These are phyloP conservation scores for Trichomycterus rosablanca DNA, from an alignment of 2,113 vertebrate species.

Conservation along the genomic window DNA sequence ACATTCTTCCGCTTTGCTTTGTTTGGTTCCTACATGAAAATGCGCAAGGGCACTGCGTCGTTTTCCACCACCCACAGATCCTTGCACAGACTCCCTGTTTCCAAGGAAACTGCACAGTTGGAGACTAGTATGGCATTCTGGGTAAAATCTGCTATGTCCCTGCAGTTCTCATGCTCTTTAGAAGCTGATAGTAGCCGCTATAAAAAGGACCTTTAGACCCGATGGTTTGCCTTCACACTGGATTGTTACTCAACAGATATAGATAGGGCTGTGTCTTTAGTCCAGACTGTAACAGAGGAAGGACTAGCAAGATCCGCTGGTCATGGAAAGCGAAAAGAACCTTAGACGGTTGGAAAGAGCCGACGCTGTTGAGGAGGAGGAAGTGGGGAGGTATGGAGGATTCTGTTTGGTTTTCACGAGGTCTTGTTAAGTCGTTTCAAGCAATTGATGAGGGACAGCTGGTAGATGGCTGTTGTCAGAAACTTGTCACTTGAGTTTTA, in stretches of 20 bases:
- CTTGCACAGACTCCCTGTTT: constrained; percentile 37
- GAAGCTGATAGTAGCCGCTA: constrained; percentile 17
- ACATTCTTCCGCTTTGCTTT: constrained; percentile 16
- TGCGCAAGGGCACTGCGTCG: neutral
- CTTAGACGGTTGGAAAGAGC: neutral
- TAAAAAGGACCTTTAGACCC: constrained; percentile 63
- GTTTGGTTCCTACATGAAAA: constrained; percentile 11
- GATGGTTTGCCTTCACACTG: neutral
- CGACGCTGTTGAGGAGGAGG: constrained; percentile 5
- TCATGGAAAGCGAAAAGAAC: constrained; percentile 51
- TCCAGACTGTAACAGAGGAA: neutral
- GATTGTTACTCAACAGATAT: neutral
- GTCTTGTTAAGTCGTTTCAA: neutral
- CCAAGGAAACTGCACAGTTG: constrained; percentile 41
- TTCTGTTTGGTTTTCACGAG: neutral
- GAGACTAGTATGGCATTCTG: constrained; percentile 20
- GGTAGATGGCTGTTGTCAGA: too few relatives aligned
- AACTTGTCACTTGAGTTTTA: too few relatives aligned
- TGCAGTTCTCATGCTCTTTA: neutral
- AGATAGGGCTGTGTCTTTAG: neutral
- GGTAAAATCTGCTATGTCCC: constrained; percentile 6
- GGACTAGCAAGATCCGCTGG: neutral
- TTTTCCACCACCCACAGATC: constrained; percentile 17
- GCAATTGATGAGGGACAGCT: too few relatives aligned
- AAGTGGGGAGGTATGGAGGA: constrained; percentile 36